Evolutionary conservation across 2,797 vertebrate genomes (phyloP), one percentile per base, ranked within the genome.

Genomic region (Zenarchopterus dispar): DNA sequence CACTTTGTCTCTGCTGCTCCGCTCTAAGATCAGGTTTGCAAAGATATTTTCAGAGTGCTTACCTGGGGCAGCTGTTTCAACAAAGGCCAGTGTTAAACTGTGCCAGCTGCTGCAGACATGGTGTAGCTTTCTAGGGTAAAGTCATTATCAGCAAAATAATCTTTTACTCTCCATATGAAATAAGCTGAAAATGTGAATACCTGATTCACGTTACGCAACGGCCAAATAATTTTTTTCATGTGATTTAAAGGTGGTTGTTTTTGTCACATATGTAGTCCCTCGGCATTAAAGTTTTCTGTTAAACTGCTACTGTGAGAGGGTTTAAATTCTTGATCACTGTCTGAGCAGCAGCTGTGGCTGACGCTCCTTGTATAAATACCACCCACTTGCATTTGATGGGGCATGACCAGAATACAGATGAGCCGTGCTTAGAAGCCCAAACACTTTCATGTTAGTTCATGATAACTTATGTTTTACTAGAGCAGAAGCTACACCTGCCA

Each of bases 1-100:
- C 88, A 86, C 78, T 88, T 88, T 55, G 81, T 84, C 64, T 92
- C 84, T 0, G 87, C 86, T 13, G 87, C 89, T 36, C 67, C 78
- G 61, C 79, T 91, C 77, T 85, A 77, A 69, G 86, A 91, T 70
- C 83, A 80, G 23, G 62, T 78, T 47, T 91, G 86, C 46, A 78
- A 85, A 41, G 90, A 92, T 49, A 82, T 76, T 89, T 69, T 87
- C 80, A 39, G 75, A 85, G 26, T 82, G 83, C 54, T 73, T 84
- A 62, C 86, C 90, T 44, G 86, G 73, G 0, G 88, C 91, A 73
- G 86, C 87, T 86, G 90, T 88, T 66, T 79, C 75, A 24, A 73
- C 24, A 17, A 80, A 86, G 56, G 84, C 86, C 47, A n/a, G 57
- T 75, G 84, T 55, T 80, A 76, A 7, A 86, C 85, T 8, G 67